Evolutionary conservation across 2,888 invertebrate species (phyloP).

Genomic region (Danaus chrysippus): DNA sequence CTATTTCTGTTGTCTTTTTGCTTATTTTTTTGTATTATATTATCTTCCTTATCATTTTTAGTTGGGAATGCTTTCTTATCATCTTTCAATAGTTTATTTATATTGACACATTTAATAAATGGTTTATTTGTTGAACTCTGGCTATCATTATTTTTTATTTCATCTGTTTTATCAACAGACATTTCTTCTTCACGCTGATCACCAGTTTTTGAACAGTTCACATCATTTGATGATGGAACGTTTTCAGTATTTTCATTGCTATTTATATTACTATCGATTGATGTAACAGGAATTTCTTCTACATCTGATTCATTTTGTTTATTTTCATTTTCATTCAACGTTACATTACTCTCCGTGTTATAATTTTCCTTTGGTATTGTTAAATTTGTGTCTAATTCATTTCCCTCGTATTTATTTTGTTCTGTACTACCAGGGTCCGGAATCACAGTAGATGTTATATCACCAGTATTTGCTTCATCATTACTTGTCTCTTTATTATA

Average conservation of each 20-base stretch:
- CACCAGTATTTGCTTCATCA: conserved; percentile 15
- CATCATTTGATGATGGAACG: not conserved
- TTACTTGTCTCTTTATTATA: conserved; percentile 8
- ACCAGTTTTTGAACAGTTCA: not conserved
- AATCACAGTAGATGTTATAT: not conserved
- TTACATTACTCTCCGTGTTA: not conserved
- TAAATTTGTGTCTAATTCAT: not conserved
- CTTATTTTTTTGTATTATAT: conserved; percentile 21
- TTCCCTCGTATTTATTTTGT: not conserved
- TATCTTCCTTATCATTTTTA: conserved; percentile 22
- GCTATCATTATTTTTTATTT: conserved; percentile 24
- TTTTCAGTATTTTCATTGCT: conserved; percentile 19
- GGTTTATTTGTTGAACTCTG: conserved; percentile 38
- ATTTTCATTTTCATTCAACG: not conserved
- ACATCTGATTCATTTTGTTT: not conserved
- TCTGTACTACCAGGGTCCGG: not conserved
- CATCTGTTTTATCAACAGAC: conserved; percentile 7
- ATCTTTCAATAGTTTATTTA: conserved; percentile 60
- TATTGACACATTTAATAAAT: conserved; percentile 64
- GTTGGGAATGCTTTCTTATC: conserved; percentile 33
- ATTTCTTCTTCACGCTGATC: conserved; percentile 3
- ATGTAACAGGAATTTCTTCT: conserved; percentile 5
- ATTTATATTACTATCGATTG: conserved; percentile 19
- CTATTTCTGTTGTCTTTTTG: conserved; percentile 21
- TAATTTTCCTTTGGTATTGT: too few species aligned